Percentiles rank a stretch among this genome's conserved stretches.
Evolutionary conservation across 1,140 invertebrate species (phyloP).

Genomic region (Platyscapa corneri): DNA sequence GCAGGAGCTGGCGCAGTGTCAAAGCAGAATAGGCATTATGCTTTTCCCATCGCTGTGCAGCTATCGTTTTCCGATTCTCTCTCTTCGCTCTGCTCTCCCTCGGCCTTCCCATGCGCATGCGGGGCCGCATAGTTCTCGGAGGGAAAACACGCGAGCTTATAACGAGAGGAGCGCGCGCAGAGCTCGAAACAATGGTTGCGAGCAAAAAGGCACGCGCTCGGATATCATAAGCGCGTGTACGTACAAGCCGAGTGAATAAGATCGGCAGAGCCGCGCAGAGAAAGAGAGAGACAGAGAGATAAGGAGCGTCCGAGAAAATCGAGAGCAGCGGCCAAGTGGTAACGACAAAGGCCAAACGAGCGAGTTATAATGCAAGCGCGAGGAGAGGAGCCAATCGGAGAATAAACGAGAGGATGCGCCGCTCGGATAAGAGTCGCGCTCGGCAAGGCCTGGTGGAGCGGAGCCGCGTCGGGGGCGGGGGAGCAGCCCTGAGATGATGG

Average conservation of each 20-base stretch:
- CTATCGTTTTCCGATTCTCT: not conserved
- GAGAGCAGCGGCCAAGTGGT: constrained; percentile 7
- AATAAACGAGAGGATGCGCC: constrained; percentile 50
- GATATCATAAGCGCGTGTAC: constrained; percentile 49
- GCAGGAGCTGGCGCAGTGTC: not conserved
- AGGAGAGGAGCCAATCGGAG: constrained; percentile 15
- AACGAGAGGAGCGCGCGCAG: constrained; percentile 43
- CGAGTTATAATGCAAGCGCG: constrained; percentile 44
- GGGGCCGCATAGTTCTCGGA: not conserved
- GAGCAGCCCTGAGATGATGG: constrained; percentile 48
- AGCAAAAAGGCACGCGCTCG: constrained; percentile 6
- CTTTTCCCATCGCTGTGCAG: constrained; percentile 35
- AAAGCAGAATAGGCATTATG: constrained; percentile 32
- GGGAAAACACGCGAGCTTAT: constrained; percentile 15
- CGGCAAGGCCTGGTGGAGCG: constrained; percentile 14
- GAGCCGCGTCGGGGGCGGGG: constrained; percentile 28
- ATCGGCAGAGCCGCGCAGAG: constrained; percentile 19
- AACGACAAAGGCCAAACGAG: constrained; percentile 29
- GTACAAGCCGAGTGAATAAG: constrained; percentile 25
- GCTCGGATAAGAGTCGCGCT: constrained; percentile 57
- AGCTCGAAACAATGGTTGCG: constrained; percentile 44
- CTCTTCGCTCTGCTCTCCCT: not conserved
- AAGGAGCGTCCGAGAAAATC: too few relatives aligned
- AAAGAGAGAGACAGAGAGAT: not conserved
- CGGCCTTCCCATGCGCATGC: too few relatives aligned